phyloP scores from a whole-genome alignment of 2,797 vertebrate species.

The Scarus forsteni region DNA sequence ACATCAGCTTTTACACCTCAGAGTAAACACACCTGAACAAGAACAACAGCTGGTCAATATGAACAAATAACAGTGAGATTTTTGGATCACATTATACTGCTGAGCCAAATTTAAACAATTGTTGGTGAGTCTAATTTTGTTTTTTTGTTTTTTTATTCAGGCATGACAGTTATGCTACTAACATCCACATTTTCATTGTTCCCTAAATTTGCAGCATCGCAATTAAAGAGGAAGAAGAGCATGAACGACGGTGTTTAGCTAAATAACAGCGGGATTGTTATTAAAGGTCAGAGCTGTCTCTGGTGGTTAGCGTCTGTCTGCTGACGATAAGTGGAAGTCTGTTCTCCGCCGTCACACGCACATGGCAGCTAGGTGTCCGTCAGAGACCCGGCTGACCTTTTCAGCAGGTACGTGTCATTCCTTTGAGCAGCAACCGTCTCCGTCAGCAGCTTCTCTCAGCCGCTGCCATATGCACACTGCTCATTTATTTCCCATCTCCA shows the following conservation, averaged over 20 bases:
- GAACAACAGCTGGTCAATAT: too few species aligned
- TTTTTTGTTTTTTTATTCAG: too few species aligned
- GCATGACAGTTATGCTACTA: neutral
- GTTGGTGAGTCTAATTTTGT: too few species aligned
- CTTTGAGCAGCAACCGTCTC: conserved; percentile 30
- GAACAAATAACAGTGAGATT: too few species aligned
- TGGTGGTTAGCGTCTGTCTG: conserved; percentile 7
- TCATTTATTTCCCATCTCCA: conserved; percentile 64
- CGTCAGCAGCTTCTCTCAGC: conserved; percentile 45
- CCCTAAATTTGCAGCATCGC: neutral
- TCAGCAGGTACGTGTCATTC: conserved; percentile 58
- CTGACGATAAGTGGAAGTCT: conserved; percentile 28
- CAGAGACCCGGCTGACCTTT: conserved; percentile 43
- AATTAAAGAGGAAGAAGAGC: neutral
- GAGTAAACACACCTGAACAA: too few species aligned
- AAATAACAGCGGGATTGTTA: conserved; percentile 12
- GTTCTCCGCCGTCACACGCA: conserved; percentile 36
- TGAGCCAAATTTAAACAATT: neutral
- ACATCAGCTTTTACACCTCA: too few species aligned
- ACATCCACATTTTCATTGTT: neutral
- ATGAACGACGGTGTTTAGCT: neutral
- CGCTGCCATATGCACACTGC: conserved; percentile 54
- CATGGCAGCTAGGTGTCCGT: conserved; percentile 41
- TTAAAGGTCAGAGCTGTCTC: conserved; percentile 54
- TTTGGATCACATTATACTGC: too few species aligned